These are phyloP conservation scores for Megalurothrips usitatus DNA, from an alignment of 2,888 invertebrate species.

Conservation along the genomic window DNA sequence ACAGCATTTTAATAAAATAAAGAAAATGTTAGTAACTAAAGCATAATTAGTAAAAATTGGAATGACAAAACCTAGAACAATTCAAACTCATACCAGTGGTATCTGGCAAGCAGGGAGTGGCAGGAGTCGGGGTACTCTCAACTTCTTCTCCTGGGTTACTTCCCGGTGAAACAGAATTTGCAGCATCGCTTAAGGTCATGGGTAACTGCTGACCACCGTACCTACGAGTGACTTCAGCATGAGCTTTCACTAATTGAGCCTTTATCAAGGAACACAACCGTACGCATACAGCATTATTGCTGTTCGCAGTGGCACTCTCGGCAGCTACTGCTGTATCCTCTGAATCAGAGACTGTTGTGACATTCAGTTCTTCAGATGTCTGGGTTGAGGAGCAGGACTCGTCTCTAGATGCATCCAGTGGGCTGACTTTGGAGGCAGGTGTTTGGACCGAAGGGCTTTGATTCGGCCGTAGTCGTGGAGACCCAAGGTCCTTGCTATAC, in stretches of 20 bases:
- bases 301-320: neutral
- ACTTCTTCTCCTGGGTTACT: constrained; percentile 35
- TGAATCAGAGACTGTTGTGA: neutral
- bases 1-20: neutral
- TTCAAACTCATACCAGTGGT: neutral
- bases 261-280: constrained; percentile 74
- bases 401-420: neutral
- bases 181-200: constrained; percentile 40
- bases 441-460: neutral
- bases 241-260: constrained; percentile 71
- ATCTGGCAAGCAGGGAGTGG: neutral
- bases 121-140: neutral
- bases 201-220: constrained; percentile 36
- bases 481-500: neutral
- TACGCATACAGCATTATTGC: constrained; percentile 54
- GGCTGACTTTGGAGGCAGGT: neutral
- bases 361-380: neutral
- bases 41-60: neutral
- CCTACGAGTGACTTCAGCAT: constrained; percentile 62
- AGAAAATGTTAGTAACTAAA: neutral
- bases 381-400: neutral
- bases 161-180: constrained; percentile 37
- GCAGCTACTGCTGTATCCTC: neutral
- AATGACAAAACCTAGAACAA: neutral
- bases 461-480: neutral